phyloP scores from a whole-genome alignment of 1,140 invertebrate genomes.

The Saccostrea echinata region DNA sequence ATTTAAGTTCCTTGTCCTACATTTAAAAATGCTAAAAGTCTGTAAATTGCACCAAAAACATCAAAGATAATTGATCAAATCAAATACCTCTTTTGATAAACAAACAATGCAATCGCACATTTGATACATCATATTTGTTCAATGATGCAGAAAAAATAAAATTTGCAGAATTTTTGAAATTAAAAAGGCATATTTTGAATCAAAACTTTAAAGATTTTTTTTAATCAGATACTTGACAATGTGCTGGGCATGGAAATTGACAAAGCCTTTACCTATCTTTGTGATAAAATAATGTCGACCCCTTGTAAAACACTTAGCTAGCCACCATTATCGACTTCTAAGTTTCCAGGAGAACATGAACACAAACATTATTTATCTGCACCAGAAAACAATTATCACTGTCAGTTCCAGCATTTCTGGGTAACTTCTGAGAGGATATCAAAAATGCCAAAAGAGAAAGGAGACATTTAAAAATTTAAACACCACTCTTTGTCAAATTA shows the following conservation, averaged over 20 bases:
- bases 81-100: too few species aligned
- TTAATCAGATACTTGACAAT: too few species aligned
- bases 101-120: too few species aligned
- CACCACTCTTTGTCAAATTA: constrained; percentile 17
- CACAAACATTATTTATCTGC: not conserved
- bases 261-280: not conserved
- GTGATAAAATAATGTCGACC: not conserved
- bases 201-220: too few species aligned
- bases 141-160: too few species aligned
- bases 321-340: not conserved
- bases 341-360: not conserved
- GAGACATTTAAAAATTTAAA: constrained; percentile 27
- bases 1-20: too few species aligned
- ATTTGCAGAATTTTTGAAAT: too few species aligned
- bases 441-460: constrained; percentile 7
- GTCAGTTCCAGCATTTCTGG: not conserved
- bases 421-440: constrained; percentile 13
- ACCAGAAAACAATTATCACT: constrained; percentile 3
- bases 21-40: too few species aligned
- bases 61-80: too few species aligned
- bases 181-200: too few species aligned
- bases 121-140: too few species aligned
- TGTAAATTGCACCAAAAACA: too few species aligned
- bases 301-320: not conserved
- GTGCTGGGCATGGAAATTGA: not conserved